phyloP scores from a whole-genome alignment of 2,797 vertebrate genomes.

The Macroramphosus scolopax region DNA sequence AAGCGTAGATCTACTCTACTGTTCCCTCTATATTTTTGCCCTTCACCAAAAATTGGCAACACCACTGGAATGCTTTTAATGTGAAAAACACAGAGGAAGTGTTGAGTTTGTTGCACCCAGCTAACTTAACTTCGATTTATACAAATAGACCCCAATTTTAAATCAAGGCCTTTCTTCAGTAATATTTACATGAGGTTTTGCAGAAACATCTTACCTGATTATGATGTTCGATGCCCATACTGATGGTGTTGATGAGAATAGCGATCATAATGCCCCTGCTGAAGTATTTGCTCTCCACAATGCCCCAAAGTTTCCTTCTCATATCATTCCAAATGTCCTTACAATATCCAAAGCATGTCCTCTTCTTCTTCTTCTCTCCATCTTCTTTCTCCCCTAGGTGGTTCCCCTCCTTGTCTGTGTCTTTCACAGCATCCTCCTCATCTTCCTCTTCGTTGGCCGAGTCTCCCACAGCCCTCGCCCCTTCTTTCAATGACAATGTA shows the following conservation, averaged over 20 bases:
- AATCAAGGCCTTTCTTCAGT: too few species aligned
- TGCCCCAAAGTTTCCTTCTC: slow-evolving; percentile 87
- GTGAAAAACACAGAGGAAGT: too few species aligned
- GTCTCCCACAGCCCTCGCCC: slow-evolving; percentile 51
- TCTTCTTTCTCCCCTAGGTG: slow-evolving; percentile 66
- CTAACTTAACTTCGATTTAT: too few species aligned
- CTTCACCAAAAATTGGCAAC: too few species aligned
- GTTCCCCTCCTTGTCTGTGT: slow-evolving; percentile 69
- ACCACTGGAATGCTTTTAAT: too few species aligned
- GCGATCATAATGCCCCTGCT: slow-evolving; percentile 96
- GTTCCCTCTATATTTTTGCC: too few species aligned
- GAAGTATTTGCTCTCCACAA: slow-evolving; percentile 99
- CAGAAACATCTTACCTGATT: slow-evolving; percentile 82
- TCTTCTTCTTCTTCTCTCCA: slow-evolving; percentile 64
- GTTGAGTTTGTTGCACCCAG: too few species aligned
- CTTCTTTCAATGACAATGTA: slow-evolving; percentile 60
- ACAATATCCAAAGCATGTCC: slow-evolving; percentile 68
- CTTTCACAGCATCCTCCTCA: slow-evolving; percentile 66
- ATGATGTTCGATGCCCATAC: slow-evolving; percentile 97
- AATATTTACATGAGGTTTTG: too few species aligned
- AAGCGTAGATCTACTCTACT: too few species aligned
- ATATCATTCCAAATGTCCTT: slow-evolving; percentile 81
- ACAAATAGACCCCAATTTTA: too few species aligned
- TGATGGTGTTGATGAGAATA: slow-evolving; percentile 96
- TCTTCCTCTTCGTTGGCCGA: slow-evolving; percentile 60